Evolutionary conservation across 2,888 invertebrate species (phyloP).

Genomic region (Polyommatus icarus): DNA sequence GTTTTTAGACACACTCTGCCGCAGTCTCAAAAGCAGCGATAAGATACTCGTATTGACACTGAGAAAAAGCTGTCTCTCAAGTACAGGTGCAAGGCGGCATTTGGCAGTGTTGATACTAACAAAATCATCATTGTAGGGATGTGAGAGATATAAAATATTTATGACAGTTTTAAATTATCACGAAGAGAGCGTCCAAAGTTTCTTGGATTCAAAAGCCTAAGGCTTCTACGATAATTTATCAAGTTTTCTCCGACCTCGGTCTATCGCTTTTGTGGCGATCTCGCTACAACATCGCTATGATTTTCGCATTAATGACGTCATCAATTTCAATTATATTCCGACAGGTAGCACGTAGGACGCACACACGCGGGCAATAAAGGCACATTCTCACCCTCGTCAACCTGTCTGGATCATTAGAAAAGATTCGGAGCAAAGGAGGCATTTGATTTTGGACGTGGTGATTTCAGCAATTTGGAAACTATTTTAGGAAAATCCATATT

Average conservation of each 20-base stretch:
- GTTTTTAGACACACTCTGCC: too few species aligned
- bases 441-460: not conserved
- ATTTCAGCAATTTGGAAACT: not conserved
- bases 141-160: not conserved
- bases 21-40: too few species aligned
- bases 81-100: too few species aligned
- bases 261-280: not conserved
- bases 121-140: not conserved
- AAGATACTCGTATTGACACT: too few species aligned
- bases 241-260: not conserved
- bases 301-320: slow-evolving; percentile 10
- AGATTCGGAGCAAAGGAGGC: not conserved
- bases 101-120: not conserved
- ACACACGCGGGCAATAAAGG: not conserved
- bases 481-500: not conserved
- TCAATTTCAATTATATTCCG: slow-evolving; percentile 27
- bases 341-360: not conserved
- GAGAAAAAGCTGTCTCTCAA: too few species aligned
- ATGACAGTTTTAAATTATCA: not conserved
- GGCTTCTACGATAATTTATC: not conserved
- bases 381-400: not conserved
- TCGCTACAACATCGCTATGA: not conserved
- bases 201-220: not conserved
- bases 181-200: not conserved
- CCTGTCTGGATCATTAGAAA: not conserved